Conservation (phyloP, 2,113 vertebrate genomes). For the Herpetotheres cachinnans region DNA sequence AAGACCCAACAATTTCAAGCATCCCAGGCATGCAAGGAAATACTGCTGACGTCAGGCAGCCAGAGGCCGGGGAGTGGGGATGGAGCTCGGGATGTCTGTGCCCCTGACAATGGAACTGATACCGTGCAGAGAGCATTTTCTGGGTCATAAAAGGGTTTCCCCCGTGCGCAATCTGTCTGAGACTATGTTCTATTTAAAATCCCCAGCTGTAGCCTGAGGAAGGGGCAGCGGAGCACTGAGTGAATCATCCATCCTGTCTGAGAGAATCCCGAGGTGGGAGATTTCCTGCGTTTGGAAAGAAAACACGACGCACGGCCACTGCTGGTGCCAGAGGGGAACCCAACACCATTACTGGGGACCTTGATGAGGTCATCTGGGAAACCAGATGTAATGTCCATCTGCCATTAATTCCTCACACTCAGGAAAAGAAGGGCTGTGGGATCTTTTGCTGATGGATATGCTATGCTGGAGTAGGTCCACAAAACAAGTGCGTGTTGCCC, state of each 20-base stretch:
- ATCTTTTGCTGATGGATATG: accelerated
- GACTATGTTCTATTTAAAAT: conserved; percentile 17
- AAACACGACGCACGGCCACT: not conserved
- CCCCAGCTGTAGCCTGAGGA: conserved; percentile 40
- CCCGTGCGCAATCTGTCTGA: not conserved
- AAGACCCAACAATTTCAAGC: conserved; percentile 36
- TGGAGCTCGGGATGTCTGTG: conserved; percentile 8
- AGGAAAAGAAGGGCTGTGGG: accelerated
- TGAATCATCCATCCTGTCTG: conserved; percentile 44
- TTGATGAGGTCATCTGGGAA: not conserved
- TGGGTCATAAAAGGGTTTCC: conserved; percentile 42
- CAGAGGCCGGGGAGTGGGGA: not conserved
- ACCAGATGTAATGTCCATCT: not conserved
- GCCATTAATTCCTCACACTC: not conserved
- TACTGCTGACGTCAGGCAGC: conserved; percentile 1
- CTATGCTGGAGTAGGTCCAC: not conserved
- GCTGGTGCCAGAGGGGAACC: not conserved
- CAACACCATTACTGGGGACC: not conserved
- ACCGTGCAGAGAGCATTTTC: not conserved
- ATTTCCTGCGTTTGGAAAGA: conserved; percentile 30
- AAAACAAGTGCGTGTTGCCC: not conserved
- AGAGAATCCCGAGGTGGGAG: not conserved
- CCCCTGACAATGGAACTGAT: not conserved
- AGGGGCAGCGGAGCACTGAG: not conserved
- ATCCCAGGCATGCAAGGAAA: conserved; percentile 50